Evolutionary conservation across 2,797 vertebrate species (phyloP), one percentile per base, ranked within the genome.

Genomic region (Borostomias antarcticus): DNA sequence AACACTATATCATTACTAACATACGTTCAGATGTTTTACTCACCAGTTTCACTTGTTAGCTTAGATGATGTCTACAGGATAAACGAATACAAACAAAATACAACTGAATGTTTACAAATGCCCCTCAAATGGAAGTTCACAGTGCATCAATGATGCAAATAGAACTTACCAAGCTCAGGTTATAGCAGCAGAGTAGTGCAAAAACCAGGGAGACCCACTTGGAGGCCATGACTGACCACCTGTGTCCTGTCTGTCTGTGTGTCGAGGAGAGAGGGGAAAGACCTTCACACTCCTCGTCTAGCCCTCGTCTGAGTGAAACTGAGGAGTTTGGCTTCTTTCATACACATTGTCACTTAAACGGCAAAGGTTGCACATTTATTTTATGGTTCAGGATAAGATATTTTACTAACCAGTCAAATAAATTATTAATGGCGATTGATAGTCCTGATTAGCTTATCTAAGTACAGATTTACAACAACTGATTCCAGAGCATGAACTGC

Each of bases 41-140:
- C 30, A 86, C 85, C 81, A 73, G 75, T 81, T 51, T 87, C 79
- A 50, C 81, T 28, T 17, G 81, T 72, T 13, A 83, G 64, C 37
- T 77, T 58, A 13, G 78, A 76, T 45, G 70, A 19, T 28, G 69
- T 47, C 85, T 87, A 30, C 13, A 30, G 43, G 21, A 52, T 23
- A 29, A 6, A 8, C 13, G 45, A 8, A 15, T 17, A n/a, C n/a
- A n/a, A 54, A 1, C 21, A 3, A 61, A 51, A 2, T 19, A 2
- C 43, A 28, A 60, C n/a, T 23, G n/a, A 10, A 35, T 62, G 9
- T 50, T n/a, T 17, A 21, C 13, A 25, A 25, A 4, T 60, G 37
- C 4, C 26, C 37, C n/a, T 25, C 13, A 23, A 62, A 62, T 15
- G 19, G 37, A 21, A 15, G 15, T 2, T 35, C 7, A 37, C 19